These are phyloP conservation scores for Noctua janthina DNA, from an alignment of 2,888 invertebrate species.

Conservation along the genomic window DNA sequence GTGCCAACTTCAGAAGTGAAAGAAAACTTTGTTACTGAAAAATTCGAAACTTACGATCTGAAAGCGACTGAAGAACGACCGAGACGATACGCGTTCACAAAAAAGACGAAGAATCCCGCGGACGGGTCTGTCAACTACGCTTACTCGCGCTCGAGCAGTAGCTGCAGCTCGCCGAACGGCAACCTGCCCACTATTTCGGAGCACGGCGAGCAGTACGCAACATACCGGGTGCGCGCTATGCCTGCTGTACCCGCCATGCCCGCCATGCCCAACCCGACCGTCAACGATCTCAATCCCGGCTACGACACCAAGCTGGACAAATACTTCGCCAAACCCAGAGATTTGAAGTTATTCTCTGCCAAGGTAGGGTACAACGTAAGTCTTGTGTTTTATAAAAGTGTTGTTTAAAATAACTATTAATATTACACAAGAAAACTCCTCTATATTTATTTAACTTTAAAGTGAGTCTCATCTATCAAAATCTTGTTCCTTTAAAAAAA, in stretches of 20 bases:
- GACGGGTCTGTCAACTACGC: conserved; percentile 87
- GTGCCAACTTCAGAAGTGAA: conserved; percentile 85
- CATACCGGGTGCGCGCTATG: conserved; percentile 79
- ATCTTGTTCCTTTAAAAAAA: conserved; percentile 19
- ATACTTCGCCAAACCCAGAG: conserved; percentile 85
- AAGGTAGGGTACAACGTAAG: conserved; percentile 84
- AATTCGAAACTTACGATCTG: conserved; percentile 86
- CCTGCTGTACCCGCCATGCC: conserved; percentile 65
- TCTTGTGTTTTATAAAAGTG: conserved; percentile 32
- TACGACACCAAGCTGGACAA: conserved; percentile 86
- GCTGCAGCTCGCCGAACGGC: conserved; percentile 86
- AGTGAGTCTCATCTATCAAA: conserved; percentile 15
- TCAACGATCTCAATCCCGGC: conserved; percentile 74
- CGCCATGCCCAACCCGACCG: conserved; percentile 70
- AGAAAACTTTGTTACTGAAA: conserved; percentile 84
- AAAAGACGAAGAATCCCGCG: conserved; percentile 85
- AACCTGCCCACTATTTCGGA: conserved; percentile 87
- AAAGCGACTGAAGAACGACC: conserved; percentile 83
- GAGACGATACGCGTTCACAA: conserved; percentile 82
- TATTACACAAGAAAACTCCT: background rate
- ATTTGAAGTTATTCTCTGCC: conserved; percentile 79
- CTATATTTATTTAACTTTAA: conserved; percentile 1
- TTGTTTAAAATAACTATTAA: background rate
- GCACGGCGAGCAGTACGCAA: conserved; percentile 84
- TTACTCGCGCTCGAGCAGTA: conserved; percentile 86